Conservation (phyloP, 2,888 invertebrate genomes). For the Lacanobia wlatinum region DNA sequence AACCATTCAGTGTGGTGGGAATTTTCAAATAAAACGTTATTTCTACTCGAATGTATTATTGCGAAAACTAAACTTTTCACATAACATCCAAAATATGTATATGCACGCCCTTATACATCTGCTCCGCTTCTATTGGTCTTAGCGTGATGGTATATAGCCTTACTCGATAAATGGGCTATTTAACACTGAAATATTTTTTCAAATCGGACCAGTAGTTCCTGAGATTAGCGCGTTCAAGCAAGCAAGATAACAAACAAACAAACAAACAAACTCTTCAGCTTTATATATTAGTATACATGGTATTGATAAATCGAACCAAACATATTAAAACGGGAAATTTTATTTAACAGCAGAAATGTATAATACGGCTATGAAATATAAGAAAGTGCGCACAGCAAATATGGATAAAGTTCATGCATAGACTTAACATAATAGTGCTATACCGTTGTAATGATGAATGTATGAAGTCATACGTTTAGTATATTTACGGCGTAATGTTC, state of each 20-base stretch:
- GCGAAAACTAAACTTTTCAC: not conserved
- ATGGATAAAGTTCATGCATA: constrained; percentile 21
- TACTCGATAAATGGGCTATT: too few species aligned
- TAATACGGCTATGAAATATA: constrained; percentile 31
- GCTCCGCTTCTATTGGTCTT: too few species aligned
- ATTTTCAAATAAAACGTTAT: constrained; percentile 3
- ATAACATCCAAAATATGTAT: constrained; percentile 17
- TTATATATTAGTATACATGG: too few species aligned
- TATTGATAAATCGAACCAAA: constrained; percentile 8
- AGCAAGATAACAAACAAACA: too few species aligned
- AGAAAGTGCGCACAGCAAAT: constrained; percentile 28
- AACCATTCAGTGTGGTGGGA: not conserved
- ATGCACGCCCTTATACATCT: constrained; percentile 6
- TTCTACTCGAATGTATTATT: not conserved
- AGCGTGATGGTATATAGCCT: too few species aligned
- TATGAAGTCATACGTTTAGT: constrained; percentile 75
- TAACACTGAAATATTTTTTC: too few species aligned
- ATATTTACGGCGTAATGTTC: constrained; percentile 71
- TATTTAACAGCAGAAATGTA: constrained; percentile 27
- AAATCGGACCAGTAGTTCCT: too few species aligned
- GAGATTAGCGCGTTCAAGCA: too few species aligned
- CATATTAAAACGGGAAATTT: constrained; percentile 22
- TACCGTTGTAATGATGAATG: constrained; percentile 67
- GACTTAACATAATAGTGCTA: constrained; percentile 61
- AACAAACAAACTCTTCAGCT: too few species aligned